phyloP scores from a whole-genome alignment of 1,140 invertebrate genomes.

The Pogonomyrmex barbatus region DNA sequence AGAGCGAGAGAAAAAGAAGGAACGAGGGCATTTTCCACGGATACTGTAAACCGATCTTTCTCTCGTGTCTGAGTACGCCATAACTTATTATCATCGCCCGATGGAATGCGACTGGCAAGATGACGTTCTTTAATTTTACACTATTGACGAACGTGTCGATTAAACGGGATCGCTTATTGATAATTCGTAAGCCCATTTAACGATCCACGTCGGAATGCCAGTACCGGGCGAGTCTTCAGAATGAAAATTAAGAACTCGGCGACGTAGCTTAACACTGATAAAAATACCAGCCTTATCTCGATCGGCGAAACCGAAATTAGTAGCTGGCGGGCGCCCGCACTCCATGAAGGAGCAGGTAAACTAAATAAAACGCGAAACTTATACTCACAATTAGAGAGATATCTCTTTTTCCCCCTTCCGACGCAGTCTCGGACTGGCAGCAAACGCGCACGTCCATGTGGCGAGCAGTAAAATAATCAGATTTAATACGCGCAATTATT shows the following conservation, averaged over 20 bases:
- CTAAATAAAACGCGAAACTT: constrained; percentile 72
- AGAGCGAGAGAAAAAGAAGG: background rate
- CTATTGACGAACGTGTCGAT: constrained; percentile 57
- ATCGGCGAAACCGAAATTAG: constrained; percentile 81
- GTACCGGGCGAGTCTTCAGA: background rate
- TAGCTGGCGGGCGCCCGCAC: constrained; percentile 76
- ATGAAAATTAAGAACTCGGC: constrained; percentile 73
- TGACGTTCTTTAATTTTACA: constrained; percentile 61
- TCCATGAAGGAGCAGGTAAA: constrained; percentile 58
- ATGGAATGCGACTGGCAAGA: constrained; percentile 30
- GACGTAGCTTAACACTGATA: constrained; percentile 66
- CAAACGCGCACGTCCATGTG: background rate
- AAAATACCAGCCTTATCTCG: constrained; percentile 80
- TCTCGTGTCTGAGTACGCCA: constrained; percentile 27
- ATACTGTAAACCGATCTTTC: constrained; percentile 4
- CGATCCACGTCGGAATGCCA: constrained; percentile 61
- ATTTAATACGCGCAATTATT: constrained; percentile 71
- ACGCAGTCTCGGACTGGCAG: constrained; percentile 4
- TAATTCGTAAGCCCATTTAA: constrained; percentile 53
- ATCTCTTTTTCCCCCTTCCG: constrained; percentile 29
- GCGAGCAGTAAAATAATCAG: constrained; percentile 69
- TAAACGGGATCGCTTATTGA: constrained; percentile 53
- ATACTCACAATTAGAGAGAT: constrained; percentile 71
- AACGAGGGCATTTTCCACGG: background rate
- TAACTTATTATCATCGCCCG: constrained; percentile 49